These are phyloP conservation scores for Elmis aenea DNA, from an alignment of 2,888 invertebrate genomes.

Conservation along the genomic window DNA sequence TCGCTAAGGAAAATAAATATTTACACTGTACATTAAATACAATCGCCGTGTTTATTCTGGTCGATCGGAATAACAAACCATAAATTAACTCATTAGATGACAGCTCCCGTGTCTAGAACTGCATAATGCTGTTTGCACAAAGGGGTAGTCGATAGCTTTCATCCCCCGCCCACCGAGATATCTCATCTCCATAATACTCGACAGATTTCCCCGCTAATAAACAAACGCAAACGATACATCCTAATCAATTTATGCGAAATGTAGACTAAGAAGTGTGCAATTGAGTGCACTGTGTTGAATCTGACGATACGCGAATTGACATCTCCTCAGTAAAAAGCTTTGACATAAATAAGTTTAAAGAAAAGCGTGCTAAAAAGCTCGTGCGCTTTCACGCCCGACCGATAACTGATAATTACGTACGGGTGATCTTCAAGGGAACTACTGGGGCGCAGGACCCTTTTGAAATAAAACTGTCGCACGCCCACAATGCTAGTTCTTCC, in stretches of 20 bases:
- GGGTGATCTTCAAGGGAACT: conserved; percentile 46
- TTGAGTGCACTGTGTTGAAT: conserved; percentile 30
- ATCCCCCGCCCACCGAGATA: conserved; percentile 19
- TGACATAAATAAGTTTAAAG: conserved; percentile 47
- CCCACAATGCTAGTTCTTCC: conserved; percentile 40
- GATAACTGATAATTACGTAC: conserved; percentile 49
- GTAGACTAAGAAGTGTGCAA: conserved; percentile 26
- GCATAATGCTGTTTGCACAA: conserved; percentile 45
- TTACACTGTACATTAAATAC: conserved; percentile 42
- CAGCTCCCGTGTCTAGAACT: conserved; percentile 36
- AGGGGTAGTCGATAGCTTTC: conserved; percentile 39
- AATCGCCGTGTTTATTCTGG: conserved; percentile 37
- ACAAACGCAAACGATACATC: neutral
- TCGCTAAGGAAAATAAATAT: conserved; percentile 40
- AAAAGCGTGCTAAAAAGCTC: conserved; percentile 44
- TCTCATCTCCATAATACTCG: conserved; percentile 42
- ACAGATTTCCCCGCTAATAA: conserved; percentile 6
- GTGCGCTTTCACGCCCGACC: conserved; percentile 42
- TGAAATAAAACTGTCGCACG: conserved; percentile 46
- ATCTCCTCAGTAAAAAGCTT: conserved; percentile 42
- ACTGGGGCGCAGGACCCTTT: conserved; percentile 27
- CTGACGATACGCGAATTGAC: conserved; percentile 36
- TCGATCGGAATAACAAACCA: conserved; percentile 45
- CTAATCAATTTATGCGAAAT: neutral
- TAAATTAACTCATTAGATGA: conserved; percentile 47